A percentile compares a stretch with the other conserved stretches of the same genome.
phyloP scores from a whole-genome alignment of 2,888 invertebrate species.

The Timema cristinae region DNA sequence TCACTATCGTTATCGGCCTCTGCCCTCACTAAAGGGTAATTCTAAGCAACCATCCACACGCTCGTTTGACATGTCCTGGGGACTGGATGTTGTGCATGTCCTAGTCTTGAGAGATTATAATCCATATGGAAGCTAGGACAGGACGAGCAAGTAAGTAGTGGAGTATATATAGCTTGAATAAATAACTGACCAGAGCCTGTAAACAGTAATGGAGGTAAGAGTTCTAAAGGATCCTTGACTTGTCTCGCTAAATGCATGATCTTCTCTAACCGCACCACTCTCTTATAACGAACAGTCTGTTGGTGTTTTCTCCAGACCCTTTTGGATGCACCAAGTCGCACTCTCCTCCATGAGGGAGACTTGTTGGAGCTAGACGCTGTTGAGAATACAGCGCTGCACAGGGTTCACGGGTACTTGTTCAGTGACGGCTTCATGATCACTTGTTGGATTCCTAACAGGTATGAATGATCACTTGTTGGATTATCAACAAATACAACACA shows the following conservation, averaged over 20 bases:
- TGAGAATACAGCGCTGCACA: slow-evolving; percentile 79
- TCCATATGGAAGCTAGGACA: too few relatives aligned
- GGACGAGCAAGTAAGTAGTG: too few relatives aligned
- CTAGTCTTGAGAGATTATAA: too few relatives aligned
- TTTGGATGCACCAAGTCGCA: slow-evolving; percentile 69
- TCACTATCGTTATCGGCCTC: too few relatives aligned
- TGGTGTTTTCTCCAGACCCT: slow-evolving; percentile 53
- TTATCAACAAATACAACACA: too few relatives aligned
- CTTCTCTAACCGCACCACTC: not conserved
- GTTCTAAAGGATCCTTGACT: not conserved
- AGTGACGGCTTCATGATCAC: slow-evolving; percentile 90
- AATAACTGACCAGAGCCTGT: too few relatives aligned
- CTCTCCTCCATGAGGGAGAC: slow-evolving; percentile 87
- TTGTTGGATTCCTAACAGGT: slow-evolving; percentile 67
- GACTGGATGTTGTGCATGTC: too few relatives aligned
- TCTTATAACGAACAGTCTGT: slow-evolving; percentile 1
- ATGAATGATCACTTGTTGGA: slow-evolving; percentile 19
- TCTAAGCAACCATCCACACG: too few relatives aligned
- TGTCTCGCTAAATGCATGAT: not conserved
- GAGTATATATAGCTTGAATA: too few relatives aligned
- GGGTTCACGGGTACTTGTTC: slow-evolving; percentile 88
- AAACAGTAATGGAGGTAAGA: not conserved
- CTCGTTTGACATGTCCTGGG: too few relatives aligned
- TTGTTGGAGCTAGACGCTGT: slow-evolving; percentile 84
- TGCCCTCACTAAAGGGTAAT: too few relatives aligned